phyloP scores from a whole-genome alignment of 2,797 vertebrate species.

The Gymnocypris eckloni region DNA sequence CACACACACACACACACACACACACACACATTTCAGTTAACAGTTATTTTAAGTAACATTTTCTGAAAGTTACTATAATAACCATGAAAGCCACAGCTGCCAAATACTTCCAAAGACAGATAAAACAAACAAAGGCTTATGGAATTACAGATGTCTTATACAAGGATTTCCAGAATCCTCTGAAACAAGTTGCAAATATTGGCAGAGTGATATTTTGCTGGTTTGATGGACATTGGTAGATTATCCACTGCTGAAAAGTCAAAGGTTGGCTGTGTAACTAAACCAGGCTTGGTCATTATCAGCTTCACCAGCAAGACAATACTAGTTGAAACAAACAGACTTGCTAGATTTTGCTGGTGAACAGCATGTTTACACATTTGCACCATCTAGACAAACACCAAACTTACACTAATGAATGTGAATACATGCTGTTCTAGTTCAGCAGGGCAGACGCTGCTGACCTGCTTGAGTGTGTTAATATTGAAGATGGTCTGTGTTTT shows the following conservation, averaged over 20 bases:
- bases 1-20: too few species aligned
- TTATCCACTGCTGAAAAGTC: background rate
- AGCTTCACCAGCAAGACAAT: background rate
- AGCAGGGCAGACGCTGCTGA: slow-evolving; percentile 48
- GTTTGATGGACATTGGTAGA: background rate
- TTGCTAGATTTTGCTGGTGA: slow-evolving; percentile 1
- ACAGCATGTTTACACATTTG: background rate
- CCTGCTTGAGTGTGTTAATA: slow-evolving; percentile 75
- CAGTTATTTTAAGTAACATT: too few species aligned
- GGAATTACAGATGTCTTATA: background rate
- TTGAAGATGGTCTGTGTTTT: slow-evolving; percentile 60
- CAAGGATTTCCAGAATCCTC: background rate
- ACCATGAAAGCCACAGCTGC: background rate
- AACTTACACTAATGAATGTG: slow-evolving; percentile 6
- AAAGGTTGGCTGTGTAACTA: background rate
- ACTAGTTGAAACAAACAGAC: background rate
- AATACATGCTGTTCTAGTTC: slow-evolving; percentile 21
- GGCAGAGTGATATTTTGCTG: background rate
- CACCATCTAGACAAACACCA: slow-evolving; percentile 3
- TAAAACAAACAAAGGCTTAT: background rate
- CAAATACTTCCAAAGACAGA: background rate
- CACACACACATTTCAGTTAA: too few species aligned
- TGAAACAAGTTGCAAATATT: background rate
- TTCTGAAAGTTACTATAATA: background rate
- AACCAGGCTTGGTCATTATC: background rate